Conservation (phyloP, 2,888 invertebrate genomes). For the Spodoptera picta region DNA sequence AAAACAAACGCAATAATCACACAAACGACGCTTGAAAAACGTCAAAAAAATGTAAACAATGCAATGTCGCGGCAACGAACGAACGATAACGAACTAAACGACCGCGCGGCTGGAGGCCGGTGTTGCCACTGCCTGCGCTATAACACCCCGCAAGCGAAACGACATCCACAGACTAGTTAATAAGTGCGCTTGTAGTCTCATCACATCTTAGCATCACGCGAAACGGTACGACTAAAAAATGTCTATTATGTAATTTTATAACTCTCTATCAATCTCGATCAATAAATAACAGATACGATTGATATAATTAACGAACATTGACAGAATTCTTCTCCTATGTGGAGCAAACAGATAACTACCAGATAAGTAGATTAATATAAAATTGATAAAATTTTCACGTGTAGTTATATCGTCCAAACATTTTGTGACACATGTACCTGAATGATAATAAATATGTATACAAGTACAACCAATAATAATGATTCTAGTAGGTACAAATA, state of each 20-base stretch:
- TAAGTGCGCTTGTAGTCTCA: conserved; percentile 61
- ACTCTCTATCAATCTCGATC: conserved; percentile 58
- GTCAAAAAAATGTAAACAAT: conserved; percentile 86
- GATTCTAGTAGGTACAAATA: too few relatives aligned
- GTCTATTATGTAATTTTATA: conserved; percentile 60
- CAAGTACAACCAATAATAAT: too few relatives aligned
- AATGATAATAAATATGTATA: conserved; percentile 18
- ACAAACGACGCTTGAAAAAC: conserved; percentile 64
- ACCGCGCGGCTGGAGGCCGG: conserved; percentile 78
- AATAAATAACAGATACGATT: conserved; percentile 19
- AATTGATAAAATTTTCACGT: conserved; percentile 35
- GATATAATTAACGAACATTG: conserved; percentile 16
- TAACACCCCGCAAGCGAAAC: conserved; percentile 71
- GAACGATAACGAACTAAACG: conserved; percentile 72
- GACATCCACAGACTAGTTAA: conserved; percentile 62
- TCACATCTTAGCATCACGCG: conserved; percentile 65
- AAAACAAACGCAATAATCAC: conserved; percentile 63
- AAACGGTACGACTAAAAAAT: conserved; percentile 59
- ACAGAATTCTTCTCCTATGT: not conserved
- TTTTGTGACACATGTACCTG: conserved; percentile 24
- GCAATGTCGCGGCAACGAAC: conserved; percentile 65
- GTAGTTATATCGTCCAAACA: conserved; percentile 12
- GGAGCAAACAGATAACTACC: conserved; percentile 10
- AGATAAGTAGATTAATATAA: conserved; percentile 35
- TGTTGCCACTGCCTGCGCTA: conserved; percentile 83